Base-by-base conservation (phyloP, 1,140 invertebrate genomes). In the Aphelinus certus region DNA sequence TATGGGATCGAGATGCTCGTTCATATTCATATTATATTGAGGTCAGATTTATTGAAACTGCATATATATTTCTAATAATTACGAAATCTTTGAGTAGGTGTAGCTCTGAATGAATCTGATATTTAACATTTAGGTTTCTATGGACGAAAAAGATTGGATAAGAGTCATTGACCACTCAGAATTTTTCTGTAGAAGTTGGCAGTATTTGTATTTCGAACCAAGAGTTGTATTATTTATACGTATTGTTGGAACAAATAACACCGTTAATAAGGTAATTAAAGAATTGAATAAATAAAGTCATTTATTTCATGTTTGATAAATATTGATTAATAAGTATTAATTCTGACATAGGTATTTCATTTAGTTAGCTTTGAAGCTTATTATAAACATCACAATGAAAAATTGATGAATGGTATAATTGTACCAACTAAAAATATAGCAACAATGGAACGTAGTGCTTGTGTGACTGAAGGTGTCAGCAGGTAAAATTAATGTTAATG, bases 1-100 rank as follows among this genome's bases (percentile, higher is more conserved):
- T 99, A 1, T 99, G 97, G 97, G 97, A 99, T 88, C 90, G 93
- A 80, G 97, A 99, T 87, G 90, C 92, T 82, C 93, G 97, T 75
- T 97, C 96, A 1, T 99, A 99, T 89, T 97, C 96, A 0, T 99
- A 99, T 87, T 98, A 93, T 82, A 93, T 99, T 75, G 97, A 99
- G 87, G 86, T 88, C 26, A 77, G 78, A 43, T 64, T 57, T 51
- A 56, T 7, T 53, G 51, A 53, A 53, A 53, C 51, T 6, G 51
- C 9, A 53, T 53, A 53, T 26, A 26, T 26, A 26, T 0, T 26
- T 26, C 26, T 26, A 26, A 26, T 26, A 26, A 26, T 26, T 26
- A 26, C 26, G 26, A 26, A 26, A 26, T 26, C 26, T 26, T 26
- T 6, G 51, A 53, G 51, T 9, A 9, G 4, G 51, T 53, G 9